Evolutionary conservation across 1,140 invertebrate species (phyloP).

Genomic region (Radopholus similis): DNA sequence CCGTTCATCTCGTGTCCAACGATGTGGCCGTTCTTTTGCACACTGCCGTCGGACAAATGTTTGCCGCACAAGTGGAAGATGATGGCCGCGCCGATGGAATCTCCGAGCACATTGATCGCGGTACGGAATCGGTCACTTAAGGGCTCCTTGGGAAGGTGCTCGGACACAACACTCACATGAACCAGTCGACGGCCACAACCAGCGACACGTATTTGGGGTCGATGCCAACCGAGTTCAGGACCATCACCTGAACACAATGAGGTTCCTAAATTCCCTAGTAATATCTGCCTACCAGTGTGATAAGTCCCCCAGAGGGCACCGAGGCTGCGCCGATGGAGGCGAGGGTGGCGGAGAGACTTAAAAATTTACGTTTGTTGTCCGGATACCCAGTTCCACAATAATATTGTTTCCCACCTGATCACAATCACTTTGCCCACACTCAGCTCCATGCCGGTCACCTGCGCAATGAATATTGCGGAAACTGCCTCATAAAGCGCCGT

Average conservation of each 20-base stretch:
- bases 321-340: conserved; percentile 92
- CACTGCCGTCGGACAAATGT: background rate
- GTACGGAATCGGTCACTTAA: conserved; percentile 81
- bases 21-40: background rate
- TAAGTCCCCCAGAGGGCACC: conserved; percentile 80
- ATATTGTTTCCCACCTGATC: conserved; percentile 69
- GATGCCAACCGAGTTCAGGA: conserved; percentile 84
- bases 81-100: conserved; percentile 84
- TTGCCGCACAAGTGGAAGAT: conserved; percentile 66
- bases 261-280: background rate
- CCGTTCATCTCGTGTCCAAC: background rate
- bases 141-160: background rate
- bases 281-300: conserved; percentile 76
- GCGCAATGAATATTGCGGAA: conserved; percentile 66
- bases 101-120: conserved; percentile 90
- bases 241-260: conserved; percentile 67
- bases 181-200: conserved; percentile 92
- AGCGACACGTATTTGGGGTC: conserved; percentile 83
- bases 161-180: conserved; percentile 66
- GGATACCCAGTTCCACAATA: background rate
- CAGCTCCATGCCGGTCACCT: conserved; percentile 67
- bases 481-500: conserved; percentile 66
- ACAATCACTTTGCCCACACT: conserved; percentile 69
- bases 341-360: conserved; percentile 83
- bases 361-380: conserved; percentile 25